Base-by-base conservation (phyloP, 2,888 invertebrate species). In the Tanytarsus gracilentus region DNA sequence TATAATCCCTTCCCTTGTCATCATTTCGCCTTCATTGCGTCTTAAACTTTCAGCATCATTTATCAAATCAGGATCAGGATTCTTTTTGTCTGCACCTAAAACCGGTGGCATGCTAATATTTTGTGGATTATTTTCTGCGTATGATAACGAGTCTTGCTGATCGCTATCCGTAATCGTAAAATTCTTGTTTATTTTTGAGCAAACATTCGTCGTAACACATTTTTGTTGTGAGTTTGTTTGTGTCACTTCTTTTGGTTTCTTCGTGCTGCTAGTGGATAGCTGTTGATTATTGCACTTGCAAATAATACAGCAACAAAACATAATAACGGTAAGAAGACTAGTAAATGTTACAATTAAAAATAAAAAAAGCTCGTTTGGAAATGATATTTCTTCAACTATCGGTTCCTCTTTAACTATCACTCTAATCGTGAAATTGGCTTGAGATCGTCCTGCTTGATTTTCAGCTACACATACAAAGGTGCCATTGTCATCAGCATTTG, bases 381-480 rank as follows among this genome's bases (percentile, higher is more conserved):
- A 83, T 51, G 80, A 79, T 30, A 82, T 80, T 64, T 83, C 80
- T 62, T 83, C 81, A 7, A 83, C 81, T 23, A 83, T 78, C 11
- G 84, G 85, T 63, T 84, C 85, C 68, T 85, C 84, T 69, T 85
- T 86, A 60, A 85, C 78, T 64, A 88, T 78, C 51, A 89, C 82
- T 64, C 83, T 78, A 64, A 93, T 78, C 1, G 92, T 90, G 66
- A 88, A 88, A 71, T 93, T 92, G 62, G 86, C 84, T 65, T 82
- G 83, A 0, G 84, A 79, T 62, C 78, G 80, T 11, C 93, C 93
- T 0, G 92, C 93, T 14, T 84, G 80, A 70, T 93, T 93, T 68
- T 88, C 88, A 0, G 92, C 92, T 11, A 86, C 78, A 71, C 93
- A 94, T 3, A 86, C 81, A 70, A 89, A 92, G 7, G 86, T 88